These are phyloP conservation scores for Achroia grisella DNA, from an alignment of 1,140 invertebrate genomes.

Conservation along the genomic window DNA sequence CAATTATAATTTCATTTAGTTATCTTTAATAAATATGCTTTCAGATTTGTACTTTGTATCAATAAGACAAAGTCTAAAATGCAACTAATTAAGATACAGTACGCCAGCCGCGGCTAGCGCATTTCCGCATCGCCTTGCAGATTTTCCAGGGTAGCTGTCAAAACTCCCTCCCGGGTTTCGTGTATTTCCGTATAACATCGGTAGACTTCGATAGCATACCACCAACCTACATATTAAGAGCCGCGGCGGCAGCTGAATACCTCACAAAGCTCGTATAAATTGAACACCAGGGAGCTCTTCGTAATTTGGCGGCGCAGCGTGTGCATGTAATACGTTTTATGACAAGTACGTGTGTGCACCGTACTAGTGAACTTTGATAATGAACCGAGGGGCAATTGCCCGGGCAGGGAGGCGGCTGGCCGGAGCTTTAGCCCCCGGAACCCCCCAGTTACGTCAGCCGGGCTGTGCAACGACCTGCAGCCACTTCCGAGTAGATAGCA, in stretches of 20 bases:
- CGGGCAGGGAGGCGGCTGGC: constrained; percentile 29
- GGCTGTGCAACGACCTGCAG: constrained; percentile 44
- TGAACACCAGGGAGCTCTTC: constrained; percentile 20
- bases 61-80: constrained; percentile 13
- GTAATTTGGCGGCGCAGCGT: constrained; percentile 11
- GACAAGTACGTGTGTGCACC: constrained; percentile 29
- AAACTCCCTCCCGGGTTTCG: constrained; percentile 44
- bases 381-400: constrained; percentile 60
- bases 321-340: constrained; percentile 13
- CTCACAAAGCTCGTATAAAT: constrained; percentile 3
- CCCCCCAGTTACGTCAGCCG: constrained; percentile 20
- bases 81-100: neutral
- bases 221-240: constrained; percentile 25
- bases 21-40: neutral
- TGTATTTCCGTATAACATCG: constrained; percentile 38
- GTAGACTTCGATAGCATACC: constrained; percentile 32
- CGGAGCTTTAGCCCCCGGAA: constrained; percentile 18
- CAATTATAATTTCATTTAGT: no score
- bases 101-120: constrained; percentile 8
- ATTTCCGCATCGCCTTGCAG: constrained; percentile 40
- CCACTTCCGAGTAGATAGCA: constrained; percentile 24
- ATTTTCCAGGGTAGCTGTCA: constrained; percentile 54
- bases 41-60: constrained; percentile 2
- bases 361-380: constrained; percentile 70
- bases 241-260: constrained; percentile 17